A percentile compares a stretch with the other conserved stretches of the same genome.
Evolutionary conservation across 2,797 vertebrate species (phyloP).

Genomic region (Amblyraja radiata): DNA sequence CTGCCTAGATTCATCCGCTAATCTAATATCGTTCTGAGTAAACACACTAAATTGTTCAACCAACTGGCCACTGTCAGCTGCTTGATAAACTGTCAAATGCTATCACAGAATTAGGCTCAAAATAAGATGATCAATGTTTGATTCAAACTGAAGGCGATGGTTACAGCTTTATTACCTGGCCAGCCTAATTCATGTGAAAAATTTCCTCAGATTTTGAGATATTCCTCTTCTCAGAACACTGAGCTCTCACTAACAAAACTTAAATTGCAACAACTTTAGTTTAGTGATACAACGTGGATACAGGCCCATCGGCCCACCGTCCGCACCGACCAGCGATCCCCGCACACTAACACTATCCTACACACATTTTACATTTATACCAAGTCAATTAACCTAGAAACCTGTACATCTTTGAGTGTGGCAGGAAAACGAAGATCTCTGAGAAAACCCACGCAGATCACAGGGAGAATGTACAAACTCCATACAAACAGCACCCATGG

Average conservation of each 20-base stretch:
- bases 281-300: no score
- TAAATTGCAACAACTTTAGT: neutral
- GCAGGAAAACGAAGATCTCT: no score
- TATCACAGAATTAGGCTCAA: neutral
- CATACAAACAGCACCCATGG: no score
- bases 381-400: no score
- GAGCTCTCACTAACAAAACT: neutral
- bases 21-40: neutral
- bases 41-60: neutral
- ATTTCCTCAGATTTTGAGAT: neutral
- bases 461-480: no score
- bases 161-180: neutral
- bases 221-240: neutral
- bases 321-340: no score
- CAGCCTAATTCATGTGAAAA: neutral
- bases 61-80: neutral
- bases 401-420: no score
- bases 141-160: neutral
- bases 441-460: no score
- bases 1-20: neutral
- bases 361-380: no score
- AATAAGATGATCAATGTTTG: neutral
- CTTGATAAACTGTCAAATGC: neutral
- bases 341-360: no score
- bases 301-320: no score